Base-by-base conservation (phyloP, 2,888 invertebrate genomes). In the Harpalus rufipes region DNA sequence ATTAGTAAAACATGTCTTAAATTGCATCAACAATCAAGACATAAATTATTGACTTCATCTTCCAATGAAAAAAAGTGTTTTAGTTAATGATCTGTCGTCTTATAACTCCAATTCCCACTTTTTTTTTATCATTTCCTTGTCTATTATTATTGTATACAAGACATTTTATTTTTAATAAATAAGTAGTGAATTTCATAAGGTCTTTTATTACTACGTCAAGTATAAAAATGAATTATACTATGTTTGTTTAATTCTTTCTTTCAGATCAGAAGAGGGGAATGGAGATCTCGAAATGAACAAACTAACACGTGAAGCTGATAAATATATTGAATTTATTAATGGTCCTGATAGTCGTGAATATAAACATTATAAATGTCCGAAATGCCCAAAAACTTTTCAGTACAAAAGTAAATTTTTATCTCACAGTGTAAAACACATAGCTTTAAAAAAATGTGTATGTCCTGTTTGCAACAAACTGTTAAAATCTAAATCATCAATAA, bases 21-120 rank as follows among this genome's bases (percentile, higher is more conserved):
- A 72, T 87, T 92, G n/a, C 93, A 93, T 87, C 87, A 91, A 86
- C 90, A 91, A 41, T 91, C 91, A 0, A 92, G 92, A 58, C 59
- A 87, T 16, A 87, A 92, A 91, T 14, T 78, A 14, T 16, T 74
- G 12, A 51, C 44, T 12, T 51, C 44, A 8, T 12, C 44, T 12
- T 51, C 44, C 8, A 12, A 51, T 51, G 44, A 51, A 12, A 51
- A 51, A 51, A 12, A 51, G 12, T 12, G 12, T 51, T 12, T 51
- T 51, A 51, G 44, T 12, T 51, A 51, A 8, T 32, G 32, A 32
- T 6, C 32, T 32, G 32, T 32, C 5, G 32, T 32, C 5, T 5
- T 32, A 4, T 32, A 32, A 32, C 5, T 25, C 21, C 63, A 32
- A 32, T 32, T 32, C 6, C 2, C 10, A 10, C 10, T 5, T 12